phyloP scores from a whole-genome alignment of 2,113 vertebrate genomes.

The Myotis brandtii region DNA sequence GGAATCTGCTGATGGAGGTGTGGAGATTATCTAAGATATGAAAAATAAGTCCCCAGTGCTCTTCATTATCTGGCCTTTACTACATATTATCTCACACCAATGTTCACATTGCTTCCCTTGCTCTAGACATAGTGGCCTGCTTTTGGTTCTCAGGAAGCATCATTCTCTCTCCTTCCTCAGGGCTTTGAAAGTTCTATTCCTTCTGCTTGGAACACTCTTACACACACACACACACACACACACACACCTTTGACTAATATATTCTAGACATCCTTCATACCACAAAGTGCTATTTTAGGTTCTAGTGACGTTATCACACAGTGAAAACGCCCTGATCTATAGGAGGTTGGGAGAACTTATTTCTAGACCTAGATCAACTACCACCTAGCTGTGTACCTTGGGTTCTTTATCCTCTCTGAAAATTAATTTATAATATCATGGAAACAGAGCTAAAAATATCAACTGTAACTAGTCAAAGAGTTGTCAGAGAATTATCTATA shows the following conservation, averaged over 20 bases:
- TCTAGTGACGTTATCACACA: background rate
- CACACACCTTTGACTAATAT: background rate
- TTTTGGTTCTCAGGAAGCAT: background rate
- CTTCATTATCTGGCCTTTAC: background rate
- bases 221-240: too few species aligned
- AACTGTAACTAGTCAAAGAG: background rate
- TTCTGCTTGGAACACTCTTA: background rate
- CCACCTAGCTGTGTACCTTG: background rate
- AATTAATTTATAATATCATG: constrained; percentile 20
- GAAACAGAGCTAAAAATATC: constrained; percentile 39
- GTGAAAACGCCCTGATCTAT: background rate
- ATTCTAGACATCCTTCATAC: background rate
- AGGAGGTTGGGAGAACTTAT: background rate
- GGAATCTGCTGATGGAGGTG: background rate
- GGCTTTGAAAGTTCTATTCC: background rate
- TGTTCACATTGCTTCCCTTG: background rate
- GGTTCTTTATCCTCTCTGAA: constrained; percentile 32
- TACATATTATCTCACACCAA: background rate
- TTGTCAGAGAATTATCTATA: background rate
- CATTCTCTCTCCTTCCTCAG: background rate
- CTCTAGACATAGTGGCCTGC: background rate
- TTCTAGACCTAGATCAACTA: background rate
- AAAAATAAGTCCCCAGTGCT: background rate
- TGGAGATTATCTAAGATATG: background rate
- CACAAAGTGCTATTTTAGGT: background rate